Evolutionary conservation across 2,113 vertebrate genomes (phyloP).

Genomic region (Labrus mixtus): DNA sequence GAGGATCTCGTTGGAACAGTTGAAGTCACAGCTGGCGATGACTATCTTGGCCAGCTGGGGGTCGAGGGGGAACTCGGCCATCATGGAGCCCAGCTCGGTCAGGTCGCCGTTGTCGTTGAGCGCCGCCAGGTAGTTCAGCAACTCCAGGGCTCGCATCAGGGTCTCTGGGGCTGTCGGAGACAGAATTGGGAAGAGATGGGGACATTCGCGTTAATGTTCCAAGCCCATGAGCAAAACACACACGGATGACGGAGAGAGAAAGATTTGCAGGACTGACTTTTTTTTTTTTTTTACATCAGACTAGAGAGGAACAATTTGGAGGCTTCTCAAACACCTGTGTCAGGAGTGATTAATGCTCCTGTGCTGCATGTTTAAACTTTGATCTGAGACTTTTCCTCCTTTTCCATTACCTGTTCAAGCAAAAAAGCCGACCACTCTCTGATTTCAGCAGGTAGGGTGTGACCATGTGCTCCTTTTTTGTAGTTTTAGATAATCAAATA

Average conservation of each 20-base stretch:
- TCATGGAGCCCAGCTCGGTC: constrained; percentile 98
- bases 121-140: constrained; percentile 96
- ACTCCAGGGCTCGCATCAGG: constrained; percentile 96
- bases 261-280: constrained; percentile 44
- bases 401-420: neutral
- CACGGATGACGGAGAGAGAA: constrained; percentile 14
- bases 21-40: constrained; percentile 99
- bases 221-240: constrained; percentile 39
- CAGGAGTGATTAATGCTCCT: constrained; percentile 14
- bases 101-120: constrained; percentile 97
- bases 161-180: constrained; percentile 93
- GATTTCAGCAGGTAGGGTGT: no score
- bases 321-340: constrained; percentile 9
- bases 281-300: constrained; percentile 14
- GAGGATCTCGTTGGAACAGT: constrained; percentile 98
- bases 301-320: constrained; percentile 26
- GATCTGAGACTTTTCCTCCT: neutral
- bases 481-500: no score
- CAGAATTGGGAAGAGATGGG: constrained; percentile 21
- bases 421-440: neutral
- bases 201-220: constrained; percentile 30
- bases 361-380: constrained; percentile 9
- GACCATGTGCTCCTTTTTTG: no score
- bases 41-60: constrained; percentile 99
- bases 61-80: constrained; percentile 97